Evolutionary conservation across 37 sponge, comb jelly and placozoan genomes (phyloP), one percentile per base, ranked within the genome.

Genomic region (Corticium candelabrum): DNA sequence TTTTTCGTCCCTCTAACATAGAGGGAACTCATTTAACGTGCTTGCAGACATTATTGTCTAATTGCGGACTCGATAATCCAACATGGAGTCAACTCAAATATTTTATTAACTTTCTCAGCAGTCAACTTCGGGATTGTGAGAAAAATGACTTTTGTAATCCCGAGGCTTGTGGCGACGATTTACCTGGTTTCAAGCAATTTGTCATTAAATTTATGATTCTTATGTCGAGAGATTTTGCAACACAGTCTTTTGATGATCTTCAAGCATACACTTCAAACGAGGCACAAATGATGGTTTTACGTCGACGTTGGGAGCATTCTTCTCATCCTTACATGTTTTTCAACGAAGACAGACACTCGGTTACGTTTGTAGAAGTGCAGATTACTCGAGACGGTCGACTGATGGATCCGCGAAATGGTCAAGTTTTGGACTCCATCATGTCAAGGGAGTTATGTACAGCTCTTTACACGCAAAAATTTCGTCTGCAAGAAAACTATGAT

Each of bases 251-350:
- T 27, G 62, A 50, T 32, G 73, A 70, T 4, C 29, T 29, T 7
- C 5, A 34, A 29, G 73, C 33, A 29, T 7, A 15, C 36, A 5
- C 29, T 5, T 7, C 31, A 4, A 15, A 15, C 36, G 35, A 35
- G 5, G 73, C 29, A 30, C 29, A 70, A 4, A 35, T 35, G 33
- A 29, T 5, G 7, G 73, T 70, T 4, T 21, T n/a, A n/a, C n/a
- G n/a, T n/a, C 73, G 73, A 29, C 37, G 75, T 3, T 82, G 82
- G 82, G 82, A 82, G 38, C 75, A 38, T 70, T 85, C 89, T 57
- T 79, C 80, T 72, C 98, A 97, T 62, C 98, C 98, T 0, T 97
- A 97, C 75, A 80, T 97, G 38, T 93, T 97, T 75, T 97, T 97
- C 76, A 93, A 97, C 50, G 76, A 85, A 72, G 94, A 97, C 41